Evolutionary conservation across 2,888 invertebrate species (phyloP), one percentile per base, ranked within the genome.

Genomic region (Leptothorax acervorum): DNA sequence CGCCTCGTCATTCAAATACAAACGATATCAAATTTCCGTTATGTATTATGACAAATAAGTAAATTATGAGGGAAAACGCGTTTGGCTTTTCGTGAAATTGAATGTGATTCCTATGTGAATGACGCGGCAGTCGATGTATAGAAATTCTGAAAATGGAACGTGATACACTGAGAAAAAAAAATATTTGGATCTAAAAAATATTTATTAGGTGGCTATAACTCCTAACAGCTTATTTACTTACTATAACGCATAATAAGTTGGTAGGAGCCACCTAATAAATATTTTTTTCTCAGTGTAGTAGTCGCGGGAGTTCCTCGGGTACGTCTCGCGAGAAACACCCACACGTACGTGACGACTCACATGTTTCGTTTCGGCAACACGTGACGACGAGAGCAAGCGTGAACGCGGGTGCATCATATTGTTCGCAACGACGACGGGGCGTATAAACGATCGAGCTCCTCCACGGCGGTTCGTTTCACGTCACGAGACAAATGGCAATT

Each of bases 361-460:
- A 42, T 31, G 57, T 28, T 73, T 28, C 28, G 70, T 12, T 31
- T 3, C 55, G 55, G 8, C 15, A 18, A 62, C n/a, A 53, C 31
- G 35, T 35, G 28, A 62, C 3, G 62, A 6, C 23, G 42, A 74
- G 45, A 55, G 39, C 42, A 62, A 8, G 9, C 42, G n/a, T 11
- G 74, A 62, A 35, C 28, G 62, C 76, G 8, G 53, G 28, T 82
- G 60, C 45, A 48, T 74, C 51, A 66, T 18, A 63, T 68, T 73
- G 68, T 71, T 66, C n/a, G 68, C 66, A 78, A 79, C 42, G 57
- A 53, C 57, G 23, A 31, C 57, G 23, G 31, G 63, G 39, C 75
- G 55, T 81, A 57, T 71, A 86, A 88, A 88, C 73, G 82, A 81
- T 68, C 73, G 23, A 11, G 42, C 60, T 62, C 74, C 18, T 75